A percentile compares a stretch with the other conserved stretches of the same genome.
These are phyloP conservation scores for Danio choprae DNA, from an alignment of 2,797 vertebrate species.

Conservation along the genomic window DNA sequence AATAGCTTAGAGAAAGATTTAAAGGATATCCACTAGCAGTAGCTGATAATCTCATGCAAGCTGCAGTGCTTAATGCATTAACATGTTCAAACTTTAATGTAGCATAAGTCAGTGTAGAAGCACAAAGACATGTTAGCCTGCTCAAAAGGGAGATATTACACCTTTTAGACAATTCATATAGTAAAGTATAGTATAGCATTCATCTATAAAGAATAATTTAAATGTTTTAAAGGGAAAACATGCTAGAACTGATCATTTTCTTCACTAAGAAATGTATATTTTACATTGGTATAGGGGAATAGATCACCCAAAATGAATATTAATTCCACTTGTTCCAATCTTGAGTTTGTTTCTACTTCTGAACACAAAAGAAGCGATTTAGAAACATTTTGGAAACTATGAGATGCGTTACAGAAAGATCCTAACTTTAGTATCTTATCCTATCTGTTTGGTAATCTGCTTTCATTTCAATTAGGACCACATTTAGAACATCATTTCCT, in stretches of 20 bases:
- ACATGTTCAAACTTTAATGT: conserved; percentile 24
- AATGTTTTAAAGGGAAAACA: neutral
- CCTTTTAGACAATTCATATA: neutral
- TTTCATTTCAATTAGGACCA: too few relatives aligned
- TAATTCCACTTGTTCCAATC: too few relatives aligned
- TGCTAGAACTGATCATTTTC: neutral
- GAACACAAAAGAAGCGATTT: too few relatives aligned
- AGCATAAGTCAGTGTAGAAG: neutral
- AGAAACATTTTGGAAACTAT: too few relatives aligned
- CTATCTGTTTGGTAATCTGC: too few relatives aligned
- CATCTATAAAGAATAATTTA: neutral
- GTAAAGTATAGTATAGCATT: neutral
- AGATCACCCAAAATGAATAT: too few relatives aligned
- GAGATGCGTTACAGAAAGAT: too few relatives aligned
- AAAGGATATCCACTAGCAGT: neutral
- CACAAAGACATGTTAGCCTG: neutral
- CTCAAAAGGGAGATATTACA: neutral
- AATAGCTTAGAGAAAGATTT: conserved; percentile 12
- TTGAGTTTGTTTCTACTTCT: too few relatives aligned
- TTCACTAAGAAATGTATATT: neutral
- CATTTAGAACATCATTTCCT: too few relatives aligned
- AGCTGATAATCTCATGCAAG: neutral
- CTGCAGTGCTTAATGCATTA: neutral
- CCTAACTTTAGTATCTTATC: too few relatives aligned
- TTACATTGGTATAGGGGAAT: neutral